Evolutionary conservation across 2,888 invertebrate species (phyloP), one percentile per base, ranked within the genome.

Genomic region (Caenorhabditis sulstoni): DNA sequence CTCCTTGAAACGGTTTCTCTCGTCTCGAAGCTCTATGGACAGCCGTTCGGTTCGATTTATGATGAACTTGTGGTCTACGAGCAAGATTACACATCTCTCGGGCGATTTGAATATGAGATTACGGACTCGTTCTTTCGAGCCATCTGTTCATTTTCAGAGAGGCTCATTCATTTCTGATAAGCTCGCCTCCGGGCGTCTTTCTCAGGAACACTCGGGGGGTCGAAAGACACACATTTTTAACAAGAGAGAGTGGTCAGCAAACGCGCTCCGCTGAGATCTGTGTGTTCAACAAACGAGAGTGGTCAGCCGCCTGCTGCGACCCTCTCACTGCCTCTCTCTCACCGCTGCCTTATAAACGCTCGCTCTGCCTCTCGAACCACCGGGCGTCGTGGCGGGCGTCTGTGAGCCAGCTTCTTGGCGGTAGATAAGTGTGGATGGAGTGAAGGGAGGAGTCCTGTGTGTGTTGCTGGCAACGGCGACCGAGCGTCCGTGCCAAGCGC

Each of bases 401-500:
- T 85, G 85, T 85, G 73, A 85, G 81, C 82, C 83, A 83, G 85
- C 81, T 83, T 83, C 84, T 84, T 64, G 85, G 81, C 75, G 71
- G 85, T 80, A 85, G 83, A 82, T 59, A 61, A 77, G 66, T 62
- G 84, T 81, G 82, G 81, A 84, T 79, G 79, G 76, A 81, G 82
- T 84, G 84, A 82, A 76, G 85, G 65, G 77, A 75, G 85, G 83
- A 83, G 77, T 67, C 75, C 82, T 82, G 79, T 70, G 66, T 55
- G 74, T 77, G 77, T 67, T 68, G 75, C 64, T 55, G 81, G 76
- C 77, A 74, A 71, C 81, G 85, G 79, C 81, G 83, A 85, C 83
- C 85, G 83, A 81, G 79, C 79, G 82, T 85, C 83, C 83, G 82
- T 68, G 82, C 82, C 83, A 85, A 85, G 85, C 85, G 83, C 77